A percentile compares a stretch with the other conserved stretches of the same genome.
Conservation (phyloP, 2,888 invertebrate species). For the Sepioteuthis lessoniana region DNA sequence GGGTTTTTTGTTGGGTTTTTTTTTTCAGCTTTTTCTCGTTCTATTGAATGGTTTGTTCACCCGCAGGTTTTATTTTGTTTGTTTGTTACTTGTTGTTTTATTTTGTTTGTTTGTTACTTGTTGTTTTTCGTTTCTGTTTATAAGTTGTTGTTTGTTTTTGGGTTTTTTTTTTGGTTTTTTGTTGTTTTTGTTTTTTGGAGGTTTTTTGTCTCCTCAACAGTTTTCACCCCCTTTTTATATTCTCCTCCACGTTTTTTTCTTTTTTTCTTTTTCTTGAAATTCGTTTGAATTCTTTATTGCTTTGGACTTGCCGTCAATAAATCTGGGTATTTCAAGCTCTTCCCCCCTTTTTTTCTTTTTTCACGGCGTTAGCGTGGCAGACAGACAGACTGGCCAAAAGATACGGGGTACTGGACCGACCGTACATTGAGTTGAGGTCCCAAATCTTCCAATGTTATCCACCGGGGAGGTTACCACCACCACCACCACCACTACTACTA, state of each 20-base stretch:
- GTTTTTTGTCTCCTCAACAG: too few relatives aligned
- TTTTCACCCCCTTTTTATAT: neutral
- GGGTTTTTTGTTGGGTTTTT: too few relatives aligned
- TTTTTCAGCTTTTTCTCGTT: too few relatives aligned
- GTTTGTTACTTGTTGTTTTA: too few relatives aligned
- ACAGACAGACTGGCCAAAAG: neutral
- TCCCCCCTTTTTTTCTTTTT: neutral
- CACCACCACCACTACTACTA: neutral
- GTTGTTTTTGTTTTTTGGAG: too few relatives aligned
- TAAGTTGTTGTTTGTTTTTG: neutral
- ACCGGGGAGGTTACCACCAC: neutral
- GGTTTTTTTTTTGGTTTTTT: neutral
- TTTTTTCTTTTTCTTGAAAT: neutral
- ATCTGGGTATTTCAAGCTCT: neutral
- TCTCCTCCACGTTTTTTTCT: neutral
- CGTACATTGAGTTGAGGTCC: constrained; percentile 15
- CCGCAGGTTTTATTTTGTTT: too few relatives aligned
- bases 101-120: too few relatives aligned
- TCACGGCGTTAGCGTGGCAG: neutral
- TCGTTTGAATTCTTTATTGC: neutral
- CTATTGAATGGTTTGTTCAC: too few relatives aligned
- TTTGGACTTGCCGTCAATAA: neutral
- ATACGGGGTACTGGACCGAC: neutral
- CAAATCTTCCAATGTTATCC: neutral
- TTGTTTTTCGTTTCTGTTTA: too few relatives aligned